These are phyloP conservation scores for Physocephala rufipes DNA, from an alignment of 2,888 invertebrate species.

Conservation along the genomic window DNA sequence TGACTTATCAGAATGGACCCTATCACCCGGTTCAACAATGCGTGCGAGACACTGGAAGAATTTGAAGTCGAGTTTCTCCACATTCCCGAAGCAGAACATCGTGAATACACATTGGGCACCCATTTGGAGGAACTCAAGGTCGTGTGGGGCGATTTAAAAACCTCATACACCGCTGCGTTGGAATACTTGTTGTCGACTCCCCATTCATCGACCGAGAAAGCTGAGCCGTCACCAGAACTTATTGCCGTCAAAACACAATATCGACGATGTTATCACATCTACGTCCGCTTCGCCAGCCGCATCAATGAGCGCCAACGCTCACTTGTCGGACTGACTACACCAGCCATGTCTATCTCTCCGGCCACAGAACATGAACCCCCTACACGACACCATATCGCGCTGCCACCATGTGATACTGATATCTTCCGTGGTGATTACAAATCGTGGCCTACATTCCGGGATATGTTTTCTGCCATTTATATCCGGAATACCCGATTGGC, in stretches of 20 bases:
- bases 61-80: not conserved
- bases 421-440: no score
- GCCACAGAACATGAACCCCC: no score
- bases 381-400: slow-evolving; percentile 10
- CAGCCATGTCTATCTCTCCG: no score
- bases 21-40: not conserved
- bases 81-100: not conserved
- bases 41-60: not conserved
- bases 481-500: not conserved
- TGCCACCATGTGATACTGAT: slow-evolving; percentile 3
- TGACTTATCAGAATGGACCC: no score
- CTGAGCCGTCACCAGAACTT: not conserved
- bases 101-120: not conserved
- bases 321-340: no score
- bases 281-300: not conserved
- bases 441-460: no score
- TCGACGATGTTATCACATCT: not conserved
- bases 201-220: not conserved
- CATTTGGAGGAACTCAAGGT: not conserved
- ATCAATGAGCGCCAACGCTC: slow-evolving; percentile 1
- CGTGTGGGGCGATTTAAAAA: not conserved
- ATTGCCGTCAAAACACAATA: not conserved
- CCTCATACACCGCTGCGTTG: not conserved
- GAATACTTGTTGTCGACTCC: not conserved
- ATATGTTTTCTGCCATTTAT: slow-evolving; percentile 7